Evolutionary conservation across 2,888 invertebrate species (phyloP).

Genomic region (Eupithecia abbreviata): DNA sequence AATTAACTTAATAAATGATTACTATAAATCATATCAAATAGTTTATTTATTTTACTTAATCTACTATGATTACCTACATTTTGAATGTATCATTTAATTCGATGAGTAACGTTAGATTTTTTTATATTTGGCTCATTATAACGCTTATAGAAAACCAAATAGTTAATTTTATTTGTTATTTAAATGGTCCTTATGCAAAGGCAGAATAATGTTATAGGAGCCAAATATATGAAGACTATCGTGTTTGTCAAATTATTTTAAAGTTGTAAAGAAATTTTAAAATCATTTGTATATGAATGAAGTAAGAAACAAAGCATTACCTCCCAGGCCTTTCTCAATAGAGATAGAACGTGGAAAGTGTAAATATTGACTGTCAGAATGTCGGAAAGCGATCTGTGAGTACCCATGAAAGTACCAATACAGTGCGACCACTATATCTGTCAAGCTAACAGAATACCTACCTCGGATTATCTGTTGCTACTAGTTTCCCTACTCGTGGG

Average conservation of each 20-base stretch:
- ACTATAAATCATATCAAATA: too few relatives aligned
- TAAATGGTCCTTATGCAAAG: background rate
- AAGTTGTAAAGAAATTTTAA: background rate
- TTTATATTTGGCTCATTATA: background rate
- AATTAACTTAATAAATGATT: background rate
- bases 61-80: background rate
- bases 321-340: slow-evolving; percentile 16
- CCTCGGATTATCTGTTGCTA: background rate
- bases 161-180: background rate
- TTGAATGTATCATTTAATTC: background rate
- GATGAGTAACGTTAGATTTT: background rate
- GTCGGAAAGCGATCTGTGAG: slow-evolving; percentile 41
- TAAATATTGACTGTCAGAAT: slow-evolving; percentile 53
- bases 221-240: background rate
- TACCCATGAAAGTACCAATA: background rate
- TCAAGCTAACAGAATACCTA: background rate
- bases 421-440: background rate
- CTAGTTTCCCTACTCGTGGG: background rate
- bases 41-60: too few relatives aligned
- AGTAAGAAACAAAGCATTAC: background rate
- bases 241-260: background rate
- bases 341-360: slow-evolving; percentile 54
- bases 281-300: background rate
- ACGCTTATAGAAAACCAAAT: background rate
- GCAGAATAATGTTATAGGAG: background rate